Conservation (phyloP, 2,888 invertebrate genomes). For the Calliphora vomitoria region DNA sequence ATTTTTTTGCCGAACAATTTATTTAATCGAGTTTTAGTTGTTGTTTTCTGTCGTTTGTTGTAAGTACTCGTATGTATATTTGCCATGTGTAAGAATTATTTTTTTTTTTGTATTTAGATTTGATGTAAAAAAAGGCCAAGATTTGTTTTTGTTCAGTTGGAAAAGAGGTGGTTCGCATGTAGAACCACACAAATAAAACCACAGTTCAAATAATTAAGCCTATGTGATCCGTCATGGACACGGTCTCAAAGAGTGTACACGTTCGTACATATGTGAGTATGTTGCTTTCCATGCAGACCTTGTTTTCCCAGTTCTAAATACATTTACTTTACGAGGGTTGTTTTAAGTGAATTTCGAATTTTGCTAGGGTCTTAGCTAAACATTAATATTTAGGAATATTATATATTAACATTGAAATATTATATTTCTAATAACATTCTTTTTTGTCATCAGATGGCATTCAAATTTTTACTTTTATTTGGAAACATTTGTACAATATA, state of each 20-base stretch:
- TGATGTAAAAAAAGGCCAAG: slow-evolving; percentile 62
- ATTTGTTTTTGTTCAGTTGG: slow-evolving; percentile 37
- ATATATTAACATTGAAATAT: no score
- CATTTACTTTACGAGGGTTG: slow-evolving; percentile 51
- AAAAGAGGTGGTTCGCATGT: slow-evolving; percentile 56
- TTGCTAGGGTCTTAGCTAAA: no score
- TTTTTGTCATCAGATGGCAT: no score
- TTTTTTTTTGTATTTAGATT: slow-evolving; percentile 60
- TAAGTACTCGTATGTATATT: background rate
- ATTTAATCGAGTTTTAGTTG: slow-evolving; percentile 57
- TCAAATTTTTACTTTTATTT: no score
- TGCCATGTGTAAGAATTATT: slow-evolving; percentile 52
- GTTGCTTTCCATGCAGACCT: slow-evolving; percentile 56
- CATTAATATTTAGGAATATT: no score
- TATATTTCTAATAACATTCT: no score
- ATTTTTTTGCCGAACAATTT: slow-evolving; percentile 57
- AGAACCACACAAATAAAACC: slow-evolving; percentile 3
- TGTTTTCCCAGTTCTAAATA: slow-evolving; percentile 56
- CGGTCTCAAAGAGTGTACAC: slow-evolving; percentile 47
- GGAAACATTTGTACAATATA: no score
- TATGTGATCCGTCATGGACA: slow-evolving; percentile 70
- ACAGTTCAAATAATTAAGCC: slow-evolving; percentile 69
- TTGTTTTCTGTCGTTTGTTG: slow-evolving; percentile 2
- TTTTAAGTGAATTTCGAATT: background rate
- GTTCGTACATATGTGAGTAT: slow-evolving; percentile 28